Evolutionary conservation across 2,888 invertebrate species (phyloP).

Genomic region (Odontocerum albicorne): DNA sequence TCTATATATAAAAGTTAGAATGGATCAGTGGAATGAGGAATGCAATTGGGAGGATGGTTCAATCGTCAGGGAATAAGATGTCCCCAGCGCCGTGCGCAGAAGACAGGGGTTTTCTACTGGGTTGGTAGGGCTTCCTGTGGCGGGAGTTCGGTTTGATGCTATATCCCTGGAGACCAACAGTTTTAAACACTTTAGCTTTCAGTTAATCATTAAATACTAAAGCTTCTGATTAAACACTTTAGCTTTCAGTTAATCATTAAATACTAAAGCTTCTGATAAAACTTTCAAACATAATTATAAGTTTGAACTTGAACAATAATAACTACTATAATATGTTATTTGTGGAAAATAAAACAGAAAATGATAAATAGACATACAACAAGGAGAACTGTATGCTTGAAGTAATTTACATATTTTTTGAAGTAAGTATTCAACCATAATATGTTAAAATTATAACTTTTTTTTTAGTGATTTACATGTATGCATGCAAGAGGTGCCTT

Average conservation of each 20-base stretch:
- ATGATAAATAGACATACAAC: neutral
- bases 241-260: too few species aligned
- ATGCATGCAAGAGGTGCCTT: too few species aligned
- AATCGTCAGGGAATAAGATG: conserved; percentile 25
- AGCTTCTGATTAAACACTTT: too few species aligned
- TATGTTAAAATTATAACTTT: neutral
- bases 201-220: too few species aligned
- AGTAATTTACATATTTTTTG: neutral
- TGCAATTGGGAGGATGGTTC: conserved; percentile 16
- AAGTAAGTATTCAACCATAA: neutral
- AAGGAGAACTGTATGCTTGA: neutral
- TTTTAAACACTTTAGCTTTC: too few species aligned
- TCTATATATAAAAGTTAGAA: conserved; percentile 7
- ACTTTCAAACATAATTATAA: too few species aligned
- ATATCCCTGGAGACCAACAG: conserved; percentile 25
- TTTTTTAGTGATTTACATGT: too few species aligned
- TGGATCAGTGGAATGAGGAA: conserved; percentile 7
- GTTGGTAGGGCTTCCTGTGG: conserved; percentile 32
- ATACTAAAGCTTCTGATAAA: too few species aligned
- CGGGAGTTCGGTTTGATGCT: conserved; percentile 28
- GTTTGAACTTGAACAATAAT: too few species aligned
- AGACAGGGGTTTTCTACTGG: conserved; percentile 18
- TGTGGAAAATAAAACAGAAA: neutral
- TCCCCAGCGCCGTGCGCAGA: conserved; percentile 17
- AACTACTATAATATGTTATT: too few species aligned